Percentiles rank a stretch among this genome's conserved stretches.
Evolutionary conservation across 2,888 invertebrate species (phyloP).

Genomic region (Siphonodentalium dalli): DNA sequence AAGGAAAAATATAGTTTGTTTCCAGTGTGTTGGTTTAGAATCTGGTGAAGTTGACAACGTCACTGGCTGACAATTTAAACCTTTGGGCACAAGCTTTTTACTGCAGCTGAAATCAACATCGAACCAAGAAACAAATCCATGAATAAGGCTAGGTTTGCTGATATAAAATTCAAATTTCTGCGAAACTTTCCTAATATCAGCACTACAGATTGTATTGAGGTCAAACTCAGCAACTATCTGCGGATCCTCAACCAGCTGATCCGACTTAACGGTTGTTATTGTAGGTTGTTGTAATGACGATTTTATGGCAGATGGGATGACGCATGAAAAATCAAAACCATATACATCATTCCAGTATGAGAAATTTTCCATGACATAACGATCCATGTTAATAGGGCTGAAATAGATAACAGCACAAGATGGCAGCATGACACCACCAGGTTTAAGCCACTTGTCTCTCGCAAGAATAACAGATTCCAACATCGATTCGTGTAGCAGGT

Average conservation of each 20-base stretch:
- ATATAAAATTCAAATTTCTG: constrained; percentile 44
- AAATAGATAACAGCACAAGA: constrained; percentile 51
- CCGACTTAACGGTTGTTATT: constrained; percentile 38
- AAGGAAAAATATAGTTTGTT: constrained; percentile 89
- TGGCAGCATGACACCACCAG: constrained; percentile 57
- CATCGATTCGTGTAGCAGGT: constrained; percentile 64
- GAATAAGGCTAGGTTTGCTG: constrained; percentile 41
- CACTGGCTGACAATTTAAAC: too few relatives aligned
- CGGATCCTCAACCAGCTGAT: constrained; percentile 45
- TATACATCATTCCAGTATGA: constrained; percentile 60
- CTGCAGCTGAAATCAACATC: constrained; percentile 54
- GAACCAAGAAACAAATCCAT: constrained; percentile 63
- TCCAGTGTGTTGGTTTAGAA: constrained; percentile 86
- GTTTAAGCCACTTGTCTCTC: constrained; percentile 54
- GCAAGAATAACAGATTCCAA: constrained; percentile 59
- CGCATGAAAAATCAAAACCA: constrained; percentile 60
- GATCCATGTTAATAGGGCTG: constrained; percentile 56
- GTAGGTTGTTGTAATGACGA: constrained; percentile 43
- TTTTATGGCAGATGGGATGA: constrained; percentile 35
- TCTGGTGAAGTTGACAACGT: constrained; percentile 82
- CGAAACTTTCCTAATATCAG: constrained; percentile 42
- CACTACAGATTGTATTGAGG: constrained; percentile 44
- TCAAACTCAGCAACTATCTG: constrained; percentile 47
- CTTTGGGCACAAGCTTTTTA: too few relatives aligned
- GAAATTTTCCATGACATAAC: constrained; percentile 47